Evolutionary conservation across 2,113 vertebrate genomes (phyloP).

Genomic region (Mungos mungo): DNA sequence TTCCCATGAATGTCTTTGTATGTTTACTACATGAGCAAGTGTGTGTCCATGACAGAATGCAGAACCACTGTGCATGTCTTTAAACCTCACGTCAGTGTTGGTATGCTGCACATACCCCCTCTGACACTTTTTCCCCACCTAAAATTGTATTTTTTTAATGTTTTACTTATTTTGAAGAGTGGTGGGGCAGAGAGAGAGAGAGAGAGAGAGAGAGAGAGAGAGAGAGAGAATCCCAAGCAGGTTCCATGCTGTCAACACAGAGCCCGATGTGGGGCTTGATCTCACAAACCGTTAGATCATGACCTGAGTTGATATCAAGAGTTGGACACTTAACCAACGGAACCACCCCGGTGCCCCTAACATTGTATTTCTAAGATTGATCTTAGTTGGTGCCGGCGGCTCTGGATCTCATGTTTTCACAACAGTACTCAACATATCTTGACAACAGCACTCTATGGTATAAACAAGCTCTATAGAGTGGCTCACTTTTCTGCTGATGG

Average conservation of each 20-base stretch:
- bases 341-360: too few relatives aligned
- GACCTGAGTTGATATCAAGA: too few relatives aligned
- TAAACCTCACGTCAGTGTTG: background rate
- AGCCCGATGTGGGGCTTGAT: too few relatives aligned
- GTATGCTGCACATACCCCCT: background rate
- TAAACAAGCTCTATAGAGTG: background rate
- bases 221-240: too few relatives aligned
- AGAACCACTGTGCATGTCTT: rapidly evolving
- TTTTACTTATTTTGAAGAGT: too few relatives aligned
- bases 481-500: background rate
- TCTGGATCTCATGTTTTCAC: background rate
- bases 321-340: too few relatives aligned
- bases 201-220: too few relatives aligned
- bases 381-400: background rate
- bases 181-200: too few relatives aligned
- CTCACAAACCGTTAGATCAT: too few relatives aligned
- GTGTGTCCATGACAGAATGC: background rate
- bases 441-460: background rate
- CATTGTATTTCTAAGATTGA: background rate
- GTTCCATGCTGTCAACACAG: too few relatives aligned
- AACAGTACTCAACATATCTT: background rate
- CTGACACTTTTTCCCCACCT: background rate
- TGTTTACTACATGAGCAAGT: background rate
- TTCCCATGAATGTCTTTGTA: rapidly evolving
- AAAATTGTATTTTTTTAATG: too few relatives aligned